A percentile compares a stretch with the other conserved stretches of the same genome.
phyloP scores from a whole-genome alignment of 2,797 vertebrate species.

The Vespertilio murinus region DNA sequence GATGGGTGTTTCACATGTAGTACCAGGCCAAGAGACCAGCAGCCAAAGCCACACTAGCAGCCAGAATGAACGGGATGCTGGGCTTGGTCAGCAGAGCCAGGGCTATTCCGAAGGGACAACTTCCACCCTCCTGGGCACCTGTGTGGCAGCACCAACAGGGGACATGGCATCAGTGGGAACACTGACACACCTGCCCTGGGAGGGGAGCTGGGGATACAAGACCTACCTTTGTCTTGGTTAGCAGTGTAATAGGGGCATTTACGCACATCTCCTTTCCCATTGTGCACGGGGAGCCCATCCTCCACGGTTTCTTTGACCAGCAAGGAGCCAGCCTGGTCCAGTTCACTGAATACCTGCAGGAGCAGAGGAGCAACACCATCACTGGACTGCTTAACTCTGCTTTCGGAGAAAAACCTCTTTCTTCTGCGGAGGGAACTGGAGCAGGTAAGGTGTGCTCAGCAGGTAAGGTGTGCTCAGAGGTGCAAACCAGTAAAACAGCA shows the following conservation, averaged over 20 bases:
- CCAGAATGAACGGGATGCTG: slow-evolving; percentile 91
- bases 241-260: slow-evolving; percentile 94
- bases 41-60: slow-evolving; percentile 87
- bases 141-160: slow-evolving; percentile 52
- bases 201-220: accelerated
- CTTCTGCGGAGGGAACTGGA: not conserved
- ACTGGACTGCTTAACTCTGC: not conserved
- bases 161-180: not conserved
- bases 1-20: slow-evolving; percentile 87
- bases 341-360: slow-evolving; percentile 92
- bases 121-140: slow-evolving; percentile 84
- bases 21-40: slow-evolving; percentile 94
- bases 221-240: slow-evolving; percentile 88
- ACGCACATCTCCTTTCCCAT: slow-evolving; percentile 90
- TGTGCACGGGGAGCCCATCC: slow-evolving; percentile 86
- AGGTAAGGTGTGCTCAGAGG: not conserved
- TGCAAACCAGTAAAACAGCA: not conserved
- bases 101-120: slow-evolving; percentile 85
- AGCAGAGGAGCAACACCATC: not conserved
- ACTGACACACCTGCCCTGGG: not conserved
- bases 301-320: slow-evolving; percentile 88
- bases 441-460: not conserved
- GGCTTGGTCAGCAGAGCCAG: slow-evolving; percentile 88
- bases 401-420: not conserved
- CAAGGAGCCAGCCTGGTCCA: slow-evolving; percentile 89